Evolutionary conservation across 2,113 vertebrate species (phyloP).

Genomic region (Mormoops blainvillei): DNA sequence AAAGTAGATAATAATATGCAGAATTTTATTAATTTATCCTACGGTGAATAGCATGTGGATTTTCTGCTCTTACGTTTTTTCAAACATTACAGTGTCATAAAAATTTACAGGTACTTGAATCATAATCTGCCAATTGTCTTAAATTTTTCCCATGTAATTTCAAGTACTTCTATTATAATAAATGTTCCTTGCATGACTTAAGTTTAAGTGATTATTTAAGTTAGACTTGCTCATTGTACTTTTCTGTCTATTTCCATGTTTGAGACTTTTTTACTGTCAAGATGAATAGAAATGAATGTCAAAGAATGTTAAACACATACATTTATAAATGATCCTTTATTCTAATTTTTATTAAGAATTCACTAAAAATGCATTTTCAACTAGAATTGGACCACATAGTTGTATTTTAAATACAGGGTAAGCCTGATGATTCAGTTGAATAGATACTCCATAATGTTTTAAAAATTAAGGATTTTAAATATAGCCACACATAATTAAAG

Average conservation of each 20-base stretch:
- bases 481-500: not conserved
- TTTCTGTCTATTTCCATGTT: conserved; percentile 56
- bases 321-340: not conserved
- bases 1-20: conserved; percentile 64
- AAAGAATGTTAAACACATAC: not conserved
- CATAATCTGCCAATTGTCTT: conserved; percentile 60
- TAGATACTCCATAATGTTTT: not conserved
- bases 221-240: conserved; percentile 36
- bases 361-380: conserved; percentile 35
- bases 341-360: not conserved
- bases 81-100: conserved; percentile 48
- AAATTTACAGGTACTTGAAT: conserved; percentile 61
- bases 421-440: not conserved
- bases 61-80: conserved; percentile 33
- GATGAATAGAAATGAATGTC: conserved; percentile 54
- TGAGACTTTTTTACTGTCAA: conserved; percentile 42
- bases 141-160: conserved; percentile 69
- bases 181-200: conserved; percentile 60
- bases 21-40: conserved; percentile 68
- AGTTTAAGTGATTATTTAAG: conserved; percentile 59
- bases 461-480: conserved; percentile 20
- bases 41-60: not conserved
- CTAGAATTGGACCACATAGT: not conserved
- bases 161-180: conserved; percentile 61
- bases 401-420: not conserved